These are phyloP conservation scores for Pararge aegeria DNA, from an alignment of 1,140 invertebrate genomes.

Conservation along the genomic window DNA sequence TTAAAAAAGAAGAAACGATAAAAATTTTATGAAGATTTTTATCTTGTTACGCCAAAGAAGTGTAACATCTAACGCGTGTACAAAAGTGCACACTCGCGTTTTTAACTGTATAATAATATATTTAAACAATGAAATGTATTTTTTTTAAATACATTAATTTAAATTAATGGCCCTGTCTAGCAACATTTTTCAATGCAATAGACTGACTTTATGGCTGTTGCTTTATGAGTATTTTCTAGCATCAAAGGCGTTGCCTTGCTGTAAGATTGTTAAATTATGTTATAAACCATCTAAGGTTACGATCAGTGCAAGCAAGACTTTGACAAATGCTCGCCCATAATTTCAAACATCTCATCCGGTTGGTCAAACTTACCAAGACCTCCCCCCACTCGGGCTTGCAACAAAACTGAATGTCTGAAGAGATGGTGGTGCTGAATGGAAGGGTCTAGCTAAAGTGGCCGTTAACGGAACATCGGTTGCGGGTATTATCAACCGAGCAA, in stretches of 20 bases:
- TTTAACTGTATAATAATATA: too few relatives aligned
- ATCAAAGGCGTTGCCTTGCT: background rate
- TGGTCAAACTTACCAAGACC: constrained; percentile 30
- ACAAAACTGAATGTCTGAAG: constrained; percentile 8
- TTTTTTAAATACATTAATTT: too few relatives aligned
- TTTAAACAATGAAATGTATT: too few relatives aligned
- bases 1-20: too few relatives aligned
- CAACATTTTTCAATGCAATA: too few relatives aligned
- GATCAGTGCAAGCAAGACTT: constrained; percentile 43
- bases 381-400: constrained; percentile 15
- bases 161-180: too few relatives aligned
- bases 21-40: too few relatives aligned
- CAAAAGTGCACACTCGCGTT: too few relatives aligned
- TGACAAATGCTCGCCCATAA: constrained; percentile 55
- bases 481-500: constrained; percentile 49
- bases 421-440: background rate
- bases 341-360: constrained; percentile 39
- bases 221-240: background rate
- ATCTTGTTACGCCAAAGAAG: too few relatives aligned
- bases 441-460: constrained; percentile 36
- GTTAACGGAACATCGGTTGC: constrained; percentile 43
- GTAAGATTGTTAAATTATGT: background rate
- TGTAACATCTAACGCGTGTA: too few relatives aligned
- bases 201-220: background rate
- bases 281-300: constrained; percentile 25